Percentiles rank a stretch among this genome's conserved stretches.
phyloP scores from a whole-genome alignment of 2,797 vertebrate genomes.

The Artibeus jamaicensis region DNA sequence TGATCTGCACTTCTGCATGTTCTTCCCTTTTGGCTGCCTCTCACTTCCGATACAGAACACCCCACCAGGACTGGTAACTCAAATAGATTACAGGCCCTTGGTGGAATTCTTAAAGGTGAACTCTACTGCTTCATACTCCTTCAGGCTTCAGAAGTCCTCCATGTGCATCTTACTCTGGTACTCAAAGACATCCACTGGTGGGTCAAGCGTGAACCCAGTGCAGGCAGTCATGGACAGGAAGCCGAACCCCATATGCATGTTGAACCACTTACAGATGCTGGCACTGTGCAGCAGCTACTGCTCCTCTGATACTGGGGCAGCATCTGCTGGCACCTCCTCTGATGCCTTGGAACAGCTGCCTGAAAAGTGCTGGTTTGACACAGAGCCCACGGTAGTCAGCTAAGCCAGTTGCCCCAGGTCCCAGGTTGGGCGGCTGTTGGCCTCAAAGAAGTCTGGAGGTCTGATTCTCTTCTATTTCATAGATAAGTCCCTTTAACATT shows the following conservation, averaged over 20 bases:
- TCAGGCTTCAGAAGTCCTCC: constrained; percentile 98
- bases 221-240: constrained; percentile 95
- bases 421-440: background rate
- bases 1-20: constrained; percentile 91
- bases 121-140: constrained; percentile 94
- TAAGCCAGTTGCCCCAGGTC: background rate
- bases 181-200: constrained; percentile 83
- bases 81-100: constrained; percentile 94
- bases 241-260: constrained; percentile 96
- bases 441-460: background rate
- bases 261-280: constrained; percentile 97
- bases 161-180: constrained; percentile 96
- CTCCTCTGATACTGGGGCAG: no score
- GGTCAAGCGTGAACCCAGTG: constrained; percentile 89
- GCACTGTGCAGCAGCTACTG: constrained; percentile 85
- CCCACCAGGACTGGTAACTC: constrained; percentile 93
- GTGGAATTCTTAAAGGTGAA: constrained; percentile 98
- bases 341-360: constrained; percentile 88
- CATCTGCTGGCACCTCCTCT: constrained; percentile 62
- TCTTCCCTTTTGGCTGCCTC: constrained; percentile 95
- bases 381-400: background rate
- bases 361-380: constrained; percentile 66
- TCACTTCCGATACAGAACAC: constrained; percentile 94
- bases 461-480: no score
- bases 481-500: no score